Evolutionary conservation across 2,888 invertebrate species (phyloP).

Genomic region (Prostheceraeus crozeri): DNA sequence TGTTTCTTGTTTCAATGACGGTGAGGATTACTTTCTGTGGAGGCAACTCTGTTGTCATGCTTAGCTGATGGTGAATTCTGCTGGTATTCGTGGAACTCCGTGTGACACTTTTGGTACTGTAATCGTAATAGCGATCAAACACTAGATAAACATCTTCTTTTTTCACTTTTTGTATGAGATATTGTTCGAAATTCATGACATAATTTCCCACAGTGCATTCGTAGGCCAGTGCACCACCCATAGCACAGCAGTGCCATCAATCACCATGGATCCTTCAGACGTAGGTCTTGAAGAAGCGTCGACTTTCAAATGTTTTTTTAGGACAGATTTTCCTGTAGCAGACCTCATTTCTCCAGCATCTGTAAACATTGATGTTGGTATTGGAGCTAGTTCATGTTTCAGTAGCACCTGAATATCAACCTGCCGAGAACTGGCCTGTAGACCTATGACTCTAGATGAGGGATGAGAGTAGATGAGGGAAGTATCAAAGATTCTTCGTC

Average conservation of each 20-base stretch:
- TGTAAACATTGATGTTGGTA: conserved; percentile 40
- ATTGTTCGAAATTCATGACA: conserved; percentile 36
- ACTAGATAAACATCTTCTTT: conserved; percentile 23
- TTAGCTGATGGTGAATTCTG: conserved; percentile 30
- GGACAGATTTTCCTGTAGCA: conserved; percentile 39
- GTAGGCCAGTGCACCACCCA: conserved; percentile 40
- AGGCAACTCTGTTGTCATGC: conserved; percentile 37
- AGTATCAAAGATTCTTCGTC: conserved; percentile 1
- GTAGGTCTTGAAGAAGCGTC: conserved; percentile 19
- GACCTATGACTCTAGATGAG: conserved; percentile 36
- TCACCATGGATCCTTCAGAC: conserved; percentile 27
- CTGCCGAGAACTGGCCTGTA: conserved; percentile 19
- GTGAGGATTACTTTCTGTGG: conserved; percentile 39
- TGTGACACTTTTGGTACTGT: conserved; percentile 36
- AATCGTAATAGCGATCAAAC: conserved; percentile 28
- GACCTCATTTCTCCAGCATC: conserved; percentile 40
- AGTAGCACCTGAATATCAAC: conserved; percentile 35
- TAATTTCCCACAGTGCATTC: conserved; percentile 38
- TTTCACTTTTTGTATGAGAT: conserved; percentile 22
- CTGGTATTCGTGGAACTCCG: conserved; percentile 29
- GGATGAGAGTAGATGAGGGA: conserved; percentile 10
- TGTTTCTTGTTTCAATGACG: conserved; percentile 40
- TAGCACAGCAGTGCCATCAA: conserved; percentile 40
- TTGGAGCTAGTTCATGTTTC: conserved; percentile 39
- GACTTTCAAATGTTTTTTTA: conserved; percentile 34